Base-by-base conservation (phyloP, 2,888 invertebrate genomes). In the Drosophila nigricruria region DNA sequence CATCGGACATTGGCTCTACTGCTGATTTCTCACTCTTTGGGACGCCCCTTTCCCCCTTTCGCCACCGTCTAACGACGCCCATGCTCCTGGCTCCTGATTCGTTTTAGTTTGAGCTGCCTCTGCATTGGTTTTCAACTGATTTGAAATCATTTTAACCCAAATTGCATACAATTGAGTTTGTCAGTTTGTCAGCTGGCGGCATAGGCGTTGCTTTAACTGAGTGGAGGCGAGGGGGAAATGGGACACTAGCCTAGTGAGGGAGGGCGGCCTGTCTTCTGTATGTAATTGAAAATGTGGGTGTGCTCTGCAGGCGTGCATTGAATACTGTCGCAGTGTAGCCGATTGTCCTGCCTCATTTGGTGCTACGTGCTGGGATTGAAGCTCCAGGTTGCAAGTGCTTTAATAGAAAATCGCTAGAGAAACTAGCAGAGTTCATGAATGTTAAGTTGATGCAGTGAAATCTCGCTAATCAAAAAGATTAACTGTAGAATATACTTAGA, bases 131-230 rank as follows among this genome's bases (percentile, higher is more conserved):
- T 82, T 80, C 80, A 82, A 82, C 84, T 81, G 89, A 84, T 89
- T 89, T 71, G 70, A 81, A 77, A 89, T 82, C 82, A 87, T 83
- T 89, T 87, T 77, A 82, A 77, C 74, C 89, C 82, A 82, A 86
- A 87, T 83, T 79, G 82, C 89, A 82, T 82, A 78, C 88, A 83
- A 86, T 85, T 75, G 77, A 74, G 74, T 79, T 84, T 87, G 87
- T 73, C 74, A 65, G 68, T 23, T 63, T 53, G 74, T 56, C 68
- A 71, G 53, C 40, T 43, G 20, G 36, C 32, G 25, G 23, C 69
- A 30, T 23, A 57, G 63, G 38, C 38, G 47, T 47, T 23, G 38
- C 43, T 45, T 45, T n/a, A n/a, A n/a, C n/a, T n/a, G n/a, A n/a
- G n/a, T n/a, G n/a, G n/a, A n/a, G n/a, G n/a, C n/a, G 30, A n/a